Evolutionary conservation across 2,797 vertebrate species (phyloP).

Genomic region (Notoglanidium macrostoma): DNA sequence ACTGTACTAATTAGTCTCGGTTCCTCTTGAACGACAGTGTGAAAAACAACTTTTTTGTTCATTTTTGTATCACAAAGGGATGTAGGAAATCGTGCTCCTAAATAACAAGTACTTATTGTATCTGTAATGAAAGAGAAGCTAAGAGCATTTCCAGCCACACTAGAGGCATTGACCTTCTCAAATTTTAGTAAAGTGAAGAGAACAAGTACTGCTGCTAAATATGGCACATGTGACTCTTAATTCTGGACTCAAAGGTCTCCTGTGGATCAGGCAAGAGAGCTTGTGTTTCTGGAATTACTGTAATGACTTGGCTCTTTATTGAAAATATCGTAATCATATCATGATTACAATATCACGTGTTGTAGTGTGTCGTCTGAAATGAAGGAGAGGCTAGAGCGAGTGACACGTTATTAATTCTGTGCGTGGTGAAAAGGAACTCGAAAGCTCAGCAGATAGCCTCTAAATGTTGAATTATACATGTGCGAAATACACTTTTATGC

Average conservation of each 20-base stretch:
- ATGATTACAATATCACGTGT: slow-evolving; percentile 60
- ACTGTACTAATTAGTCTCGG: slow-evolving; percentile 12
- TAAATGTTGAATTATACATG: slow-evolving; percentile 75
- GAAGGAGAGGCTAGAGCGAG: slow-evolving; percentile 59
- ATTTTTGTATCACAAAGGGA: background rate
- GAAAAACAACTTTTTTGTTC: background rate
- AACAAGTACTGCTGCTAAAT: slow-evolving; percentile 8
- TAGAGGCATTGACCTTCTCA: background rate
- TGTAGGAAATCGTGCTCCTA: background rate
- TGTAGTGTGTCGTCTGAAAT: slow-evolving; percentile 65
- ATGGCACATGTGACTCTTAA: slow-evolving; percentile 28
- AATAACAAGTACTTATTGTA: background rate
- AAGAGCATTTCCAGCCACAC: background rate
- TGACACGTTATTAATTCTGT: slow-evolving; percentile 70
- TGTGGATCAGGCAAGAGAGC: slow-evolving; percentile 37
- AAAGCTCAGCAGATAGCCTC: slow-evolving; percentile 66
- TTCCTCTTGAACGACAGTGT: background rate
- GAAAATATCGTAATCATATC: slow-evolving; percentile 68
- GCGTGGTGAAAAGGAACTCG: slow-evolving; percentile 65
- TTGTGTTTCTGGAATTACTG: slow-evolving; percentile 54
- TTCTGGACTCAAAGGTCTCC: slow-evolving; percentile 45
- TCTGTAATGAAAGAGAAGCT: background rate
- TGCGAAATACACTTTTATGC: slow-evolving; percentile 67
- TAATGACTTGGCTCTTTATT: slow-evolving; percentile 61
- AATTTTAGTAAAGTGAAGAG: background rate